Evolutionary conservation across 2,797 vertebrate species (phyloP), one percentile per base, ranked within the genome.

Genomic region (Hyperoplus immaculatus): DNA sequence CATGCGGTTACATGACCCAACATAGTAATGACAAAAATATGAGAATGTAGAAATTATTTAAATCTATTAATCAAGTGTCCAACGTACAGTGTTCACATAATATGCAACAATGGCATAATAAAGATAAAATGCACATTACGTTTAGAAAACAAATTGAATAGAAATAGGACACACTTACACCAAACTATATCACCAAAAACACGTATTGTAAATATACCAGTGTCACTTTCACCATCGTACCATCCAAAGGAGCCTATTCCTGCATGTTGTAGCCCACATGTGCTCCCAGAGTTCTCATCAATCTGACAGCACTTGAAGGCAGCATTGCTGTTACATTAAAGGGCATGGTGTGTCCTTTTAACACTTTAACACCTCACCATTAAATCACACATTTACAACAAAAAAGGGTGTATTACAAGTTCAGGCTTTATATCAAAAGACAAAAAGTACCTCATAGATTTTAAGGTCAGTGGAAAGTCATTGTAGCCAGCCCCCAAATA

Each of bases 381-480:
- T 12, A 12, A 49, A 41, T 64, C 51, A 45, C 42, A 5, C 29
- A 29, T 29, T 29, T 1, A 3, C 8, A 15, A 50, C 8, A 8
- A 0, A 8, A 56, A 38, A 59, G 1, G 1, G 11, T 41, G 14
- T 6, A 41, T 12, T 39, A n/a, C 8, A 59, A 36, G 1, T 12
- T 56, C 4, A 46, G 8, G 36, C 43, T 10, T 29, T 10, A 3
- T 38, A 39, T 18, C 2, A 69, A 59, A 65, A 10, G 0, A 41
- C 6, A 21, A 16, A n/a, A 70, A 53, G 29, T 7, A 4, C 8
- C 1, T 36, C 1, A 61, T 18, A 69, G 16, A 57, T 65, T 13
- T 69, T 75, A 72, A 78, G 74, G 81, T 82, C 76, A 82, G 53
- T 58, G 18, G 42, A 77, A 77, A 80, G 80, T 79, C 69, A 75